Evolutionary conservation across 2,888 invertebrate species (phyloP), one percentile per base, ranked within the genome.

Genomic region (Amblyjoppa proteus): DNA sequence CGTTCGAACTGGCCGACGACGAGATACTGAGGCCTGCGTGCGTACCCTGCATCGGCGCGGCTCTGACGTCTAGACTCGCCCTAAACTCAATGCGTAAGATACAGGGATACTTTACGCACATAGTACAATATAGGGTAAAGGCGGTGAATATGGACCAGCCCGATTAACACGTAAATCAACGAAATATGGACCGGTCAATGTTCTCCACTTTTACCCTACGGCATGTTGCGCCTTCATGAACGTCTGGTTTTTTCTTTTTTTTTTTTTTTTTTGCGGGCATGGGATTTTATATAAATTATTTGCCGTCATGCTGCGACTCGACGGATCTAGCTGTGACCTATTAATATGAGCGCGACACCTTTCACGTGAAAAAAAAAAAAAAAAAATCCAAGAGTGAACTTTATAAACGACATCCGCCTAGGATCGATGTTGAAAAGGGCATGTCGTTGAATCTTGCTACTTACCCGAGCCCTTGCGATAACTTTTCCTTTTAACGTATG

Each of bases 391-490:
- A 20, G 56, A 20, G 25, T 58, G 56, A 56, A 56, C 56, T 56
- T 56, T 58, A 58, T 25, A 25, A 58, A 25, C 28, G 56, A 16
- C 11, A 58, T 58, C 25, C 11, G 25, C 25, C 11, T 25, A 3
- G 25, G 28, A 58, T 58, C 56, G 56, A 25, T 58, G 25, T 25
- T 11, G 56, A 25, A 58, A 58, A 58, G 56, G 56, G 56, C 56
- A 58, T 1, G 1, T 28, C 25, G 25, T 58, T 58, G 11, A 58
- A 58, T 58, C 56, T 25, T 58, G 25, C 25, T 20, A 25, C 0
- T 20, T 25, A 11, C 56, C 25, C 3, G 11, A 56, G 25, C 45
- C 3, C 13, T 4, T 4, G 16, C 16, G 13, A 5, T 20, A 7
- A n/a, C 7, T 53, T 53, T 53, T 53, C 13, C 4, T 11, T 58